phyloP scores from a whole-genome alignment of 2,797 vertebrate genomes.

The Aplochiton taeniatus region DNA sequence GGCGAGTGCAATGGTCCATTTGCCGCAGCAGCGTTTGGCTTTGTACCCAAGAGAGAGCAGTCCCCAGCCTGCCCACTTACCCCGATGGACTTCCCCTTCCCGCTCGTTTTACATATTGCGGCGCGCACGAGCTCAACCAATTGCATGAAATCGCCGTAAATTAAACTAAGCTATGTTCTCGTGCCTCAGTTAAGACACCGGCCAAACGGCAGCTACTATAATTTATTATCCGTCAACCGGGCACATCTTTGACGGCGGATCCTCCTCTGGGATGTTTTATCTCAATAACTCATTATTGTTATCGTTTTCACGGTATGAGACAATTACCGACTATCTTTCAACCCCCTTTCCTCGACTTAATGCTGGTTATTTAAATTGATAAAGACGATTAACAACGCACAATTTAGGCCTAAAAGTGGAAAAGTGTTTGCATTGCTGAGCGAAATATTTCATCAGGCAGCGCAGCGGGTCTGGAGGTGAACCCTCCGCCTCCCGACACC shows the following conservation, averaged over 20 bases:
- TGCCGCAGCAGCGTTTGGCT: conserved; percentile 21
- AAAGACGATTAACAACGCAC: neutral
- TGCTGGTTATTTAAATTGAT: too few relatives aligned
- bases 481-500: too few relatives aligned
- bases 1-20: conserved; percentile 30
- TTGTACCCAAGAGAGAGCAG: neutral
- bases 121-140: conserved; percentile 1
- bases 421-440: too few relatives aligned
- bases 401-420: neutral
- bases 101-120: conserved; percentile 13
- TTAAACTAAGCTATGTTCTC: neutral
- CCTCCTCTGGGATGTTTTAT: too few relatives aligned
- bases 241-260: too few relatives aligned
- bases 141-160: neutral
- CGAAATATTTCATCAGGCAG: too few relatives aligned
- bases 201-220: neutral
- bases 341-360: too few relatives aligned
- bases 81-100: conserved; percentile 16
- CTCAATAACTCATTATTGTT: too few relatives aligned
- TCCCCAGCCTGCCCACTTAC: conserved; percentile 26
- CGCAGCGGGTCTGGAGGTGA: too few relatives aligned
- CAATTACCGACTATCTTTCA: too few relatives aligned
- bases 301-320: too few relatives aligned
- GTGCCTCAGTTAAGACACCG: neutral
- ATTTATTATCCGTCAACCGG: neutral